phyloP scores from a whole-genome alignment of 2,113 vertebrate species.

The Panthera leo region DNA sequence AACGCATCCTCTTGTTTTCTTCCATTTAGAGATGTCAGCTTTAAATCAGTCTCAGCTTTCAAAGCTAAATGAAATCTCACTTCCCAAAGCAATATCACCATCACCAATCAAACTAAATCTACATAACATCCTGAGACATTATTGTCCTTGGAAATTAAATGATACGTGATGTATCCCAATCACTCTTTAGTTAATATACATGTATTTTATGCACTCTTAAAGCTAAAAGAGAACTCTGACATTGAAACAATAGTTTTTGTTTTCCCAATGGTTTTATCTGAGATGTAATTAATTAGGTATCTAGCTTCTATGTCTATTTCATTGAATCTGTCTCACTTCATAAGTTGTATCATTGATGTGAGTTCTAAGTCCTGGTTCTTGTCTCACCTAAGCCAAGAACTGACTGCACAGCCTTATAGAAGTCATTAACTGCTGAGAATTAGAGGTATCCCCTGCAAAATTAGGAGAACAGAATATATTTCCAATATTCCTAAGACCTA shows the following conservation, averaged over 20 bases:
- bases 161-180: neutral
- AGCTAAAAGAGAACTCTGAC: neutral
- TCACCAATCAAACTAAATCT: neutral
- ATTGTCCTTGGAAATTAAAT: slow-evolving; percentile 14
- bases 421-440: neutral
- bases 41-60: slow-evolving; percentile 10
- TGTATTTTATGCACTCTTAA: neutral
- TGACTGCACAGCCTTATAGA: neutral
- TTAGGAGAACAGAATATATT: neutral
- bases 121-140: neutral
- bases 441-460: neutral
- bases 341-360: neutral
- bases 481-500: neutral
- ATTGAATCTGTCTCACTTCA: neutral
- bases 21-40: neutral
- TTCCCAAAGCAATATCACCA: neutral
- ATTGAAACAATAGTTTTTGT: neutral
- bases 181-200: neutral
- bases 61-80: neutral
- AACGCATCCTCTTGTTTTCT: neutral
- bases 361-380: neutral
- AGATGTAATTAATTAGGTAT: neutral
- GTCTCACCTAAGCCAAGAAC: neutral
- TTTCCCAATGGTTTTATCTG: neutral
- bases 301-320: neutral